Evolutionary conservation across 1,140 invertebrate genomes (phyloP).

Genomic region (Thaumetopoea pityocampa): DNA sequence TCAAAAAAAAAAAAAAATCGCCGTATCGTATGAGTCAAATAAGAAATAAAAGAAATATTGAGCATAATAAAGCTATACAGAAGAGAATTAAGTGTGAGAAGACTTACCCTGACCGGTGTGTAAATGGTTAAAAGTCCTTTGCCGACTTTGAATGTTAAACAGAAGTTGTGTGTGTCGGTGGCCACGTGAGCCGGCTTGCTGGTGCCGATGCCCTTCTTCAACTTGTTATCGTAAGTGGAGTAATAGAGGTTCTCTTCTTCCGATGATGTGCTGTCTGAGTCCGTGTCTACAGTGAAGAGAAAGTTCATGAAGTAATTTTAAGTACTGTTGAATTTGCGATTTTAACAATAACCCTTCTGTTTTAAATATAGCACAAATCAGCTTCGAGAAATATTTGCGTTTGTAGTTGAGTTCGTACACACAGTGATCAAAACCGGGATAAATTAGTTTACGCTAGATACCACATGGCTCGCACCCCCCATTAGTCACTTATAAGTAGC

Average conservation of each 20-base stretch:
- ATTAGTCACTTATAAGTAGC: too few relatives aligned
- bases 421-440: too few relatives aligned
- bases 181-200: conserved; percentile 35
- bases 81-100: not conserved
- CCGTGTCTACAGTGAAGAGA: conserved; percentile 53
- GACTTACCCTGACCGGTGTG: conserved; percentile 81
- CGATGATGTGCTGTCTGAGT: conserved; percentile 58
- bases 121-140: conserved; percentile 84
- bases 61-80: too few relatives aligned
- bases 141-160: conserved; percentile 82
- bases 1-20: too few relatives aligned
- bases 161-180: conserved; percentile 62
- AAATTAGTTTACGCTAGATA: too few relatives aligned
- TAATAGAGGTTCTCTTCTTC: conserved; percentile 82
- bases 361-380: too few relatives aligned
- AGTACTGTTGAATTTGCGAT: not conserved
- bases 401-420: too few relatives aligned
- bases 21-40: too few relatives aligned
- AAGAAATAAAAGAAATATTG: too few relatives aligned
- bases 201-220: conserved; percentile 48
- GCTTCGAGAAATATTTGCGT: too few relatives aligned
- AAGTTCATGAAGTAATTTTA: not conserved
- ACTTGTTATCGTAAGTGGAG: conserved; percentile 81
- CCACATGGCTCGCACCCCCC: too few relatives aligned
- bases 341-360: not conserved